Conservation (phyloP, 2,113 vertebrate species). For the Stigmatopora nigra region DNA sequence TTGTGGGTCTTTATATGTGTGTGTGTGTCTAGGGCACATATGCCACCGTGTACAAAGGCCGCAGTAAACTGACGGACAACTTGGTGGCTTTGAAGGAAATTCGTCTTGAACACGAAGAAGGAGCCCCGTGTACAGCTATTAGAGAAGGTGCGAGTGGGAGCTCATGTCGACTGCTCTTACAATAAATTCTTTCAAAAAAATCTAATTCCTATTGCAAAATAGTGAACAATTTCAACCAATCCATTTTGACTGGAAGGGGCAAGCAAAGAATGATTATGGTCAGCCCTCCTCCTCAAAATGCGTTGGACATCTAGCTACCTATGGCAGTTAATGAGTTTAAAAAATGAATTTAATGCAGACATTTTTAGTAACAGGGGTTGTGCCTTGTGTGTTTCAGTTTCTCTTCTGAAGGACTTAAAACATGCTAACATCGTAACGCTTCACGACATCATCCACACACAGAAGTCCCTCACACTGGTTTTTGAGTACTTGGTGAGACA, state of each 20-base stretch:
- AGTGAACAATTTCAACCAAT: no score
- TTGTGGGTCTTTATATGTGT: conserved; percentile 5
- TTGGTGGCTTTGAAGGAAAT: conserved; percentile 75
- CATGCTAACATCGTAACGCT: conserved; percentile 77
- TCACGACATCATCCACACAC: conserved; percentile 76
- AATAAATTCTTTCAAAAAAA: neutral
- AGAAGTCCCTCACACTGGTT: conserved; percentile 75
- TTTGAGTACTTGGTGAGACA: conserved; percentile 74
- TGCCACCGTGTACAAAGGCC: conserved; percentile 73
- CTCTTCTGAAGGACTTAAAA: conserved; percentile 74
- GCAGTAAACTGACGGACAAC: conserved; percentile 73
- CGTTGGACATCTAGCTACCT: no score
- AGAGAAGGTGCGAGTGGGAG: conserved; percentile 62
- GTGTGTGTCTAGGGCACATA: conserved; percentile 66
- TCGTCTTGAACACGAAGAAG: conserved; percentile 72
- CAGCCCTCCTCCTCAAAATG: no score
- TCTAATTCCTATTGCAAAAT: neutral
- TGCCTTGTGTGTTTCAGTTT: conserved; percentile 48
- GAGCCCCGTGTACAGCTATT: conserved; percentile 74
- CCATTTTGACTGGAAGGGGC: no score
- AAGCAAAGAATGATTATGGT: no score
- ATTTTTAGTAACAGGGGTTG: neutral
- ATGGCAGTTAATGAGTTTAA: no score
- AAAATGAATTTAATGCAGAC: neutral
- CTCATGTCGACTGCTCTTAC: neutral